Base-by-base conservation (phyloP, 2,113 vertebrate genomes). In the Cranoglanis bouderius region DNA sequence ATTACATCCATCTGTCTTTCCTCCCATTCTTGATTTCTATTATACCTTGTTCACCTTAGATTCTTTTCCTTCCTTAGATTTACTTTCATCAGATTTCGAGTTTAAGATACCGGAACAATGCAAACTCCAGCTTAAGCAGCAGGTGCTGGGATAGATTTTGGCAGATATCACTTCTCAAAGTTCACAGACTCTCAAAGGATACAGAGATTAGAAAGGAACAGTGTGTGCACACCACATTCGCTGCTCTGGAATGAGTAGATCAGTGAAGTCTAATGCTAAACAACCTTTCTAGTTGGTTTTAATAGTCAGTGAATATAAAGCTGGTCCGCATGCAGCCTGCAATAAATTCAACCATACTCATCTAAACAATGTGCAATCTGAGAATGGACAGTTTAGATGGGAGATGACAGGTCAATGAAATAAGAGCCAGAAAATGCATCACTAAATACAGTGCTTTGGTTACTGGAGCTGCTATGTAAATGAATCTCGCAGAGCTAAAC, bases 391-490 rank as follows among this genome's bases (percentile, higher is more conserved):
- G 46, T 78, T 29, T 70, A 84, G 80, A 84, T 35, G 72, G 72
- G 81, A 53, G 74, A 59, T 82, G 72, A 89, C 88, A 80, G 26
- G 43, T 61, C 67, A 83, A 43, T 83, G 87, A 86, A 72, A 86
- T 85, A 83, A 78, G 57, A 89, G 40, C 81, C 85, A 77, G 74
- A 85, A 78, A 90, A 61, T 38, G 55, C 88, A 84, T 63, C 82
- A 87, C 80, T 81, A 86, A 85, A 84, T 87, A 87, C 72, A 87
- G 84, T 55, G 85, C 65, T 8, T 51, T 29, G 40, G 72, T 74
- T 86, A 77, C 63, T 61, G 18, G 85, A 72, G 85, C 40, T 26
- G 55, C 88, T 74, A 55, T 7, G 90, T 89, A 91, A 91, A 91
- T 84, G 70, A 82, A 91, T 87, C 85, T 87, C 24, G 24, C 70